A percentile compares a stretch with the other conserved stretches of the same genome.
These are phyloP conservation scores for Epinephelus fuscoguttatus DNA, from an alignment of 2,113 vertebrate species.

Conservation along the genomic window DNA sequence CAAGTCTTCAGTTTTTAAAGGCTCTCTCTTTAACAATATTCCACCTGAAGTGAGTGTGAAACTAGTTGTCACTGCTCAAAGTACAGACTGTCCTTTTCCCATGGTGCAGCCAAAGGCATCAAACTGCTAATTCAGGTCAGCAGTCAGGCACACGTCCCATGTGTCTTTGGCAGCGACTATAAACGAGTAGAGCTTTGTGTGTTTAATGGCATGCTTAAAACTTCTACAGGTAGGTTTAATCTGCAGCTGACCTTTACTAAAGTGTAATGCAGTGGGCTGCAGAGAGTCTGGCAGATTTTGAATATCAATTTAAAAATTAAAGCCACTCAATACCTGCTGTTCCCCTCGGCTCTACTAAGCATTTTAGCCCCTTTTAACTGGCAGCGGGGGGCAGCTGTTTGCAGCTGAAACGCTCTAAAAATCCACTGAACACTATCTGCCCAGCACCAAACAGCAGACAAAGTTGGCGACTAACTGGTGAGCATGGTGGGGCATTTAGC, in stretches of 20 bases:
- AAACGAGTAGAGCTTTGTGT: constrained; percentile 31
- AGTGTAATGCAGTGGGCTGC: neutral
- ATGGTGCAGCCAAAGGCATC: constrained; percentile 27
- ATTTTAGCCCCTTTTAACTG: too few relatives aligned
- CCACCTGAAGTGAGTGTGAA: constrained; percentile 18
- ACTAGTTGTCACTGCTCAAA: constrained; percentile 20
- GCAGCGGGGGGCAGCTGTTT: too few relatives aligned
- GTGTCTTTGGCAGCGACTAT: constrained; percentile 18
- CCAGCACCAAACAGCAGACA: neutral
- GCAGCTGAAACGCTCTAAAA: too few relatives aligned
- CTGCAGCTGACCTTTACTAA: constrained; percentile 6
- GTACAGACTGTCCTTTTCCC: constrained; percentile 27
- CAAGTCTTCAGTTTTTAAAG: constrained; percentile 48
- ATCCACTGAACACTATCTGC: too few relatives aligned
- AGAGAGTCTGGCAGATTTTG: neutral
- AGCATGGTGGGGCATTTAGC: neutral
- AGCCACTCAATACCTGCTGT: neutral
- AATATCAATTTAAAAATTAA: neutral
- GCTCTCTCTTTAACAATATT: neutral
- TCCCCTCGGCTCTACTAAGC: neutral
- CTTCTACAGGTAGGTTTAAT: constrained; percentile 6
- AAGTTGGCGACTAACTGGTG: neutral
- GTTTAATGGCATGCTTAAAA: constrained; percentile 32
- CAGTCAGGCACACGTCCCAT: constrained; percentile 37
- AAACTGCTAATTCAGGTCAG: constrained; percentile 56